phyloP scores from a whole-genome alignment of 2,797 vertebrate species.

The Uromys caudimaculatus region DNA sequence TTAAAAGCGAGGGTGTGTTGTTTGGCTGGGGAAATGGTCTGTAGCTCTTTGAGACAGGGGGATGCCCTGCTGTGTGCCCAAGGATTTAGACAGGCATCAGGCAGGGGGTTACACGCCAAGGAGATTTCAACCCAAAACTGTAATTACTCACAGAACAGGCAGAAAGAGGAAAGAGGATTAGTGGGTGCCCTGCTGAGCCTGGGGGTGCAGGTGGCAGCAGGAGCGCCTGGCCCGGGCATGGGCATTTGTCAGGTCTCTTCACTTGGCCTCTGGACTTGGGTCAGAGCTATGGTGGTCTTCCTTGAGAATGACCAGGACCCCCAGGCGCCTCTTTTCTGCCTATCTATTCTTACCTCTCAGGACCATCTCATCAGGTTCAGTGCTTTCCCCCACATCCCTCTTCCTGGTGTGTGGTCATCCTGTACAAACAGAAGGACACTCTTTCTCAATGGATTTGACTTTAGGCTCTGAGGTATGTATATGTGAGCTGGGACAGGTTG shows the following conservation, averaged over 20 bases:
- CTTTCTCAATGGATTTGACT: not conserved
- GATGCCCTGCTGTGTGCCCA: constrained; percentile 75
- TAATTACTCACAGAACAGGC: constrained; percentile 87
- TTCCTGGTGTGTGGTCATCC: rapidly evolving
- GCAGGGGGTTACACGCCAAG: constrained; percentile 79
- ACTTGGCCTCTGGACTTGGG: not conserved
- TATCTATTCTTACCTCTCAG: not conserved
- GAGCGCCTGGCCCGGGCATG: not conserved
- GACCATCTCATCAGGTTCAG: not conserved
- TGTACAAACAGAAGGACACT: not conserved
- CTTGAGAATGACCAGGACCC: not conserved
- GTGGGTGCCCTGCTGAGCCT: not conserved
- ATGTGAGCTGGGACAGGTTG: not conserved
- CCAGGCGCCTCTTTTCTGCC: not conserved
- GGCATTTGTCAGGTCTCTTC: not conserved
- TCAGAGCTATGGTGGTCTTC: not conserved
- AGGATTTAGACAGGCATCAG: constrained; percentile 85
- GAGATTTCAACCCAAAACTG: constrained; percentile 87
- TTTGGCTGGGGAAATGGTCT: constrained; percentile 81
- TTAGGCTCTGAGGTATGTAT: not conserved
- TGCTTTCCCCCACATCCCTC: not conserved
- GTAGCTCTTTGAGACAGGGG: constrained; percentile 75
- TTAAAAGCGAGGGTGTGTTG: not conserved
- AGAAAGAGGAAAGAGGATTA: constrained; percentile 87
- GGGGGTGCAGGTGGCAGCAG: not conserved